A percentile compares a stretch with the other conserved stretches of the same genome.
These are phyloP conservation scores for Ptychobarbus kaznakovi DNA, from an alignment of 2,797 vertebrate genomes.

Conservation along the genomic window DNA sequence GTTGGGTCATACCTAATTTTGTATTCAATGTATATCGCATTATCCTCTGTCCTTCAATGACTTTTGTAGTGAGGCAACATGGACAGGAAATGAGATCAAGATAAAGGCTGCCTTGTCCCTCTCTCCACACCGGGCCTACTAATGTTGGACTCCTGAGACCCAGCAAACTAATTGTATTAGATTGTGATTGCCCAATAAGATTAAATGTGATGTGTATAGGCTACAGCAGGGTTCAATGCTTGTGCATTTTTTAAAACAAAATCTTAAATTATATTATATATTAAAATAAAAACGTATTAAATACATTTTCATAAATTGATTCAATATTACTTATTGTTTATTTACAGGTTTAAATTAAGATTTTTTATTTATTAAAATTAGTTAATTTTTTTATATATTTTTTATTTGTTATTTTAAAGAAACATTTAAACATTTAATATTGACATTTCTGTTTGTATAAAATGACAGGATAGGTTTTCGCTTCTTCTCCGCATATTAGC, in stretches of 20 bases:
- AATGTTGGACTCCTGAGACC: constrained; percentile 74
- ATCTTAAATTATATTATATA: not conserved
- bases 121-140: constrained; percentile 70
- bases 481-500: not conserved
- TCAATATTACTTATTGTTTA: not conserved
- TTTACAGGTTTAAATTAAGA: not conserved
- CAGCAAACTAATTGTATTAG: constrained; percentile 75
- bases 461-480: not conserved
- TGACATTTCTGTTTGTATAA: not conserved
- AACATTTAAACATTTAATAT: not conserved
- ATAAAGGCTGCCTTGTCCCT: constrained; percentile 77
- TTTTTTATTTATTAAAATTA: not conserved
- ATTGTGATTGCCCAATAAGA: constrained; percentile 75
- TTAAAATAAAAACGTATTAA: not conserved
- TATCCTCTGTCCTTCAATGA: constrained; percentile 71
- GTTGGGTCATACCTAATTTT: constrained; percentile 71
- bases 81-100: constrained; percentile 74
- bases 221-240: not conserved
- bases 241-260: not conserved
- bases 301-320: not conserved
- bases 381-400: not conserved
- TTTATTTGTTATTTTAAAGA: not conserved
- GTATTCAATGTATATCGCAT: constrained; percentile 71
- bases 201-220: constrained; percentile 76
- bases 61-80: constrained; percentile 59